Conservation (phyloP, 2,113 vertebrate species). For the Hydropotes inermis region DNA sequence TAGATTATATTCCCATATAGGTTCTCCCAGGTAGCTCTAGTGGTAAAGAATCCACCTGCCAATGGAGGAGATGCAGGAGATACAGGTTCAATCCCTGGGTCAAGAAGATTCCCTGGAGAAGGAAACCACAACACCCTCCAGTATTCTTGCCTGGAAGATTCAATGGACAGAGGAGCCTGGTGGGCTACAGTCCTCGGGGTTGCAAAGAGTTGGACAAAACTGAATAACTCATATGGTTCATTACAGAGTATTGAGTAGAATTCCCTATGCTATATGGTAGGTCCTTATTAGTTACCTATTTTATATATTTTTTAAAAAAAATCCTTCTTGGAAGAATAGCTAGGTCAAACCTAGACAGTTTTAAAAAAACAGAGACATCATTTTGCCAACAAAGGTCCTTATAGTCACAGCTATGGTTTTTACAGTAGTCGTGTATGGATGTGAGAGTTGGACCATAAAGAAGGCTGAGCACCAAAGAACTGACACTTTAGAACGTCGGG, state of each 20-base stretch:
- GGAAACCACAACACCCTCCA: background rate
- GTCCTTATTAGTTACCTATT: background rate
- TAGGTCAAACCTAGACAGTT: background rate
- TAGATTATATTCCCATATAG: background rate
- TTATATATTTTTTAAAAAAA: background rate
- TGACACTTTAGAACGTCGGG: background rate
- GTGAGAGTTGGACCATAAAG: background rate
- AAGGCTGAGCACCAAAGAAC: background rate
- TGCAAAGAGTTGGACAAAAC: background rate
- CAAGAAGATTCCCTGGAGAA: background rate
- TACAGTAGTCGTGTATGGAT: background rate
- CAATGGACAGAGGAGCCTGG: background rate
- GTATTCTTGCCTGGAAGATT: background rate
- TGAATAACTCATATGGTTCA: background rate
- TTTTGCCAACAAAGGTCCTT: background rate
- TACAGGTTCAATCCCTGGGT: background rate
- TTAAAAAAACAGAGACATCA: background rate
- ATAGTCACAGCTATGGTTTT: background rate
- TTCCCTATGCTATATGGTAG: background rate
- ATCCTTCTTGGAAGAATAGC: background rate
- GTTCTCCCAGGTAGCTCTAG: background rate
- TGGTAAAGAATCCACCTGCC: background rate
- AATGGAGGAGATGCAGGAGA: background rate
- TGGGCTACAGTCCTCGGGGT: background rate
- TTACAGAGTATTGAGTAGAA: background rate